These are phyloP conservation scores for Ichneumon xanthorius DNA, from an alignment of 2,888 invertebrate species.

Conservation along the genomic window DNA sequence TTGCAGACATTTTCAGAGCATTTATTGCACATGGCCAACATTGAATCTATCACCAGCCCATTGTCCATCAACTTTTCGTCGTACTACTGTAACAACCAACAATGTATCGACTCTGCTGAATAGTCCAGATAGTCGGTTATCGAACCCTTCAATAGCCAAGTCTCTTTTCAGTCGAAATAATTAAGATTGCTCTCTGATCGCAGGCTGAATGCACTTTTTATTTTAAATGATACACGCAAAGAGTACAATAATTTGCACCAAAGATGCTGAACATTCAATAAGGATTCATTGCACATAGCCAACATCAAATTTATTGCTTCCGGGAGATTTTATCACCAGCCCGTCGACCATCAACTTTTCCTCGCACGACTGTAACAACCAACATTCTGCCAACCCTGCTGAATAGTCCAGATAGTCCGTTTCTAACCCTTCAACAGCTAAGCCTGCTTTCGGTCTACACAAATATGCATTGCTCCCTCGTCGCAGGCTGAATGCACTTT, in stretches of 20 bases:
- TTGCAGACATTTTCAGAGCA: constrained; percentile 6
- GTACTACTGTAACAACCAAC: constrained; percentile 26
- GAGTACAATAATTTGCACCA: neutral
- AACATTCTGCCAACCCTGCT: neutral
- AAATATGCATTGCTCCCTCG: too few species aligned
- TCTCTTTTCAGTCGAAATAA: too few species aligned
- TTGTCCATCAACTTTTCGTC: constrained; percentile 46
- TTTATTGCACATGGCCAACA: constrained; percentile 45
- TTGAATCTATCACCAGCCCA: constrained; percentile 52
- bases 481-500: too few species aligned
- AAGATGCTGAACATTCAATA: constrained; percentile 25
- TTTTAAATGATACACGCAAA: neutral
- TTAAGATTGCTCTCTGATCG: too few species aligned
- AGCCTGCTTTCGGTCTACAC: too few species aligned
- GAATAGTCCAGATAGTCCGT: too few species aligned
- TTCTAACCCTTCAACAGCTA: too few species aligned
- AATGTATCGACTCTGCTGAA: neutral
- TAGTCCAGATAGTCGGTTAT: too few species aligned
- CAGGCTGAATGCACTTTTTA: too few species aligned
- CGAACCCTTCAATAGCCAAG: too few species aligned
- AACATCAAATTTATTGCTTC: constrained; percentile 39
- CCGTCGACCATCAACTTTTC: constrained; percentile 47
- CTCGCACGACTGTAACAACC: constrained; percentile 31
- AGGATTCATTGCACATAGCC: constrained; percentile 52
- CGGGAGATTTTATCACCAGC: constrained; percentile 32